Conservation (phyloP, 2,888 invertebrate genomes). For the Megaustenia siamemsis region DNA sequence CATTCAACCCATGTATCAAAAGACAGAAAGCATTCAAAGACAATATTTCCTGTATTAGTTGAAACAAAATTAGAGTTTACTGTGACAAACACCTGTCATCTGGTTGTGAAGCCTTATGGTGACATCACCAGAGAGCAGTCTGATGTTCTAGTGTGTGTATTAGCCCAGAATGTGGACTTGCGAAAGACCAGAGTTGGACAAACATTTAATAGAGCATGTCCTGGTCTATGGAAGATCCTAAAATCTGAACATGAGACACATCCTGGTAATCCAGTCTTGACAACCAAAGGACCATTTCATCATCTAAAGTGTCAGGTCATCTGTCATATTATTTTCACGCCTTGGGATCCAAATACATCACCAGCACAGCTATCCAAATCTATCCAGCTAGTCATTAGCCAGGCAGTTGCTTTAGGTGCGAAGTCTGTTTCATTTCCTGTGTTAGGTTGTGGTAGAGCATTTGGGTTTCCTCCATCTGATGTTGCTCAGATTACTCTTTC, state of each 20-base stretch:
- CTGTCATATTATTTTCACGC: conserved; percentile 25
- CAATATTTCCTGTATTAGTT: background rate
- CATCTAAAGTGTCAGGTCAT: conserved; percentile 35
- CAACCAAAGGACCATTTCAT: background rate
- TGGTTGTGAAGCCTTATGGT: conserved; percentile 39
- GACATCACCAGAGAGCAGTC: conserved; percentile 28
- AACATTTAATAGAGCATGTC: conserved; percentile 42
- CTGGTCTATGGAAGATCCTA: background rate
- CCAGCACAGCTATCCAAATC: background rate
- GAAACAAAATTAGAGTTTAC: background rate
- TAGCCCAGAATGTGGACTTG: conserved; percentile 42
- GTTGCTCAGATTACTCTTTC: conserved; percentile 21
- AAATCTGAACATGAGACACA: background rate
- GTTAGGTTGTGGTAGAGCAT: conserved; percentile 39
- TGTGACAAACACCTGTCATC: conserved; percentile 18
- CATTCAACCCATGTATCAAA: background rate
- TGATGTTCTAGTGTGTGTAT: conserved; percentile 48
- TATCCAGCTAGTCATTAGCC: background rate
- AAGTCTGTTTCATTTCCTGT: conserved; percentile 42
- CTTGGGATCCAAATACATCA: conserved; percentile 26
- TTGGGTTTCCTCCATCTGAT: conserved; percentile 14
- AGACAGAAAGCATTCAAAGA: background rate
- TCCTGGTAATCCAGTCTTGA: conserved; percentile 12
- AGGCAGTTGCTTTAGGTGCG: conserved; percentile 7
- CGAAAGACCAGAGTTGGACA: conserved; percentile 46